phyloP scores from a whole-genome alignment of 1,140 invertebrate species.

The Bombus superbus region DNA sequence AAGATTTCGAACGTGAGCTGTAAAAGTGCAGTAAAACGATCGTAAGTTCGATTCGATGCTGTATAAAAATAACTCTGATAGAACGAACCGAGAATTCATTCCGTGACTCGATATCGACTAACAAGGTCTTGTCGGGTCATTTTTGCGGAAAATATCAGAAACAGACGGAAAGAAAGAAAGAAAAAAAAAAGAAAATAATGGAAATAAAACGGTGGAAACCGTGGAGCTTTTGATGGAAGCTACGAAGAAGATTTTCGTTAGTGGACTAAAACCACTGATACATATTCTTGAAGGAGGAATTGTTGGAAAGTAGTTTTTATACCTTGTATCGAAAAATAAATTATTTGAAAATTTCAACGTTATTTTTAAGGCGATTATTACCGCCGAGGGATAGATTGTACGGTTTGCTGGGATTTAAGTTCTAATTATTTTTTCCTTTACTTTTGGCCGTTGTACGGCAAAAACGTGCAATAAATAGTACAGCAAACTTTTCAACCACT shows the following conservation, averaged over 20 bases:
- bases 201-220: not conserved
- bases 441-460: not conserved
- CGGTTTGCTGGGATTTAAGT: not conserved
- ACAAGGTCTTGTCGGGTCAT: not conserved
- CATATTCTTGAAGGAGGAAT: not conserved
- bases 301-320: not conserved
- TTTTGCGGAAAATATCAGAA: not conserved
- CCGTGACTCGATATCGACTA: not conserved
- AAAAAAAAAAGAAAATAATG: not conserved
- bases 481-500: not conserved
- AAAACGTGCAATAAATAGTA: not conserved
- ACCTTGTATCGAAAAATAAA: no score
- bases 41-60: not conserved
- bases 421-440: not conserved
- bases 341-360: not conserved
- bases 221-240: not conserved
- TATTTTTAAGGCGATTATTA: not conserved
- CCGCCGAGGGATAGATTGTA: not conserved
- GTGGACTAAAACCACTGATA: not conserved
- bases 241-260: not conserved
- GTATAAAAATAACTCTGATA: conserved; percentile 18
- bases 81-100: not conserved
- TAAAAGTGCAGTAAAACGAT: conserved; percentile 19
- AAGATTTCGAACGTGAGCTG: conserved; percentile 27
- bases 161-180: not conserved